phyloP scores from a whole-genome alignment of 2,113 vertebrate species.

The Saguinus midas region DNA sequence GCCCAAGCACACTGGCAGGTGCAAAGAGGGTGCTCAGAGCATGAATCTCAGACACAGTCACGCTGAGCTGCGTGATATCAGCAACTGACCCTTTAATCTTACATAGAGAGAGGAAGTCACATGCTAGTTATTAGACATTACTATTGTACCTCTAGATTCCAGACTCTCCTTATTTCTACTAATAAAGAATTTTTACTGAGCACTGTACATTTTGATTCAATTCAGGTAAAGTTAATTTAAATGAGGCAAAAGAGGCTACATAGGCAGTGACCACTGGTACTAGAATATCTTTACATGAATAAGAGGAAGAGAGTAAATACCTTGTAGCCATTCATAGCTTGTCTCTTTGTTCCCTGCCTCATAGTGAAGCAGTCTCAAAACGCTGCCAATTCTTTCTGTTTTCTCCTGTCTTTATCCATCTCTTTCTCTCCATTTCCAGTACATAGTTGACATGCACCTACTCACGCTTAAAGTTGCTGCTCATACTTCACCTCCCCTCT shows the following conservation, averaged over 20 bases:
- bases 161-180: neutral
- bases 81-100: neutral
- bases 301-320: neutral
- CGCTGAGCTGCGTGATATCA: neutral
- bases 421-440: neutral
- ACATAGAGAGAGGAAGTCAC: neutral
- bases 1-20: neutral
- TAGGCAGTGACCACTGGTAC: neutral
- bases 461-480: neutral
- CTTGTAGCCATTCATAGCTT: neutral
- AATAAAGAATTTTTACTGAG: neutral
- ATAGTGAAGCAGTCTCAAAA: neutral
- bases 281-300: neutral
- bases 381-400: neutral
- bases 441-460: neutral
- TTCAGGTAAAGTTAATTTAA: conserved; percentile 23
- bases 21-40: neutral
- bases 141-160: neutral
- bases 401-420: neutral
- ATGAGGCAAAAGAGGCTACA: neutral
- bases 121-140: neutral
- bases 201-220: neutral
- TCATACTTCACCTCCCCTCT: neutral
- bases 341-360: neutral
- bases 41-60: neutral